Evolutionary conservation across 1,140 invertebrate genomes (phyloP), one percentile per base, ranked within the genome.

Genomic region (Schlechtendalia chinensis): DNA sequence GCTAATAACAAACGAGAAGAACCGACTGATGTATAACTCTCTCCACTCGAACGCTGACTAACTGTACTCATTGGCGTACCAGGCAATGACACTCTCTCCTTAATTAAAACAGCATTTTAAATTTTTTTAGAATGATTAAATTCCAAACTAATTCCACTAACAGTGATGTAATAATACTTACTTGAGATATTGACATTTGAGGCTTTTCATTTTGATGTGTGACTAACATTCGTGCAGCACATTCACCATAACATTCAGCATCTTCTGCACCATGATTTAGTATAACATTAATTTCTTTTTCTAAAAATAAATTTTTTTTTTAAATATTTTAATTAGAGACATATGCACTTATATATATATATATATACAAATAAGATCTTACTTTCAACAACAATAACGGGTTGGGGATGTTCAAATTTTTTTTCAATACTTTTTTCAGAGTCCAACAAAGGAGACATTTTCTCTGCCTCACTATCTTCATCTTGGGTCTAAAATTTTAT

Each of bases 401-500:
- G 29, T 47, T 79, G 56, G 0, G n/a, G 39, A 59, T 79, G 32
- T 27, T 79, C 74, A 59, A 79, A 6, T 59, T 58, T 80, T 10
- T 81, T 81, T n/a, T 77, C 82, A 24, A 79, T 24, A 59, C 14
- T 74, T 27, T 81, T 81, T 5, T 71, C 82, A 24, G 77, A 81
- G 45, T 83, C 90, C 10, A 94, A 86, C 6, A 94, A 85, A 8
- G 93, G 93, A 50, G 93, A 94, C 27, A 93, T 85, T 83, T 93
- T 91, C 85, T 94, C 93, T 32, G 91, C 91, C 85, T 94, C 93
- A 83, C 92, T 94, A 83, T 94, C 93, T 83, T 92, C 91, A 84
- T 93, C 92, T 74, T 89, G 87, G 54, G 87, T 87, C 82, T 88
- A 85, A 81, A 81, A 83, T 27, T 19, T 29, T 3, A 32, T 19